Conservation (phyloP, 2,113 vertebrate species). For the Gulo gulo region DNA sequence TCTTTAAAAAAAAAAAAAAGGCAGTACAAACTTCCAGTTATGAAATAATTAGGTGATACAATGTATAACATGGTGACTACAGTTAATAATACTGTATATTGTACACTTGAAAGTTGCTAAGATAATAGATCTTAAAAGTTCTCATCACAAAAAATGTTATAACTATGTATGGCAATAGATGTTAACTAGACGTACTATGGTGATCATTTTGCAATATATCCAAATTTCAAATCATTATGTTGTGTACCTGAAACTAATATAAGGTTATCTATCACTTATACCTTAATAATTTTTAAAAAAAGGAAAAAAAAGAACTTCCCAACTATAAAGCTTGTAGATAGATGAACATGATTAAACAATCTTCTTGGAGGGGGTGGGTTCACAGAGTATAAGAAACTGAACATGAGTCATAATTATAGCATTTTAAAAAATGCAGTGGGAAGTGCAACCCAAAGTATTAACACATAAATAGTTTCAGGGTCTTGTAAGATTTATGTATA, state of each 20-base stretch:
- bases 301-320: not conserved
- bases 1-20: not conserved
- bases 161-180: not conserved
- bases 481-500: not conserved
- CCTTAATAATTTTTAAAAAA: not conserved
- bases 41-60: not conserved
- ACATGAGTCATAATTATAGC: not conserved
- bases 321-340: not conserved
- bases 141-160: not conserved
- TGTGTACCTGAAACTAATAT: not conserved
- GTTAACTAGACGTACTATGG: not conserved
- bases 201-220: not conserved
- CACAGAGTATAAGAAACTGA: not conserved
- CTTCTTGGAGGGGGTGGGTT: not conserved
- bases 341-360: not conserved
- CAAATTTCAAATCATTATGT: not conserved
- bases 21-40: not conserved
- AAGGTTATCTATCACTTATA: not conserved
- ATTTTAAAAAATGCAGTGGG: not conserved
- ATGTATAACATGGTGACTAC: not conserved
- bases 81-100: not conserved
- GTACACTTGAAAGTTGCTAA: not conserved
- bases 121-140: not conserved
- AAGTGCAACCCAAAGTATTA: not conserved
- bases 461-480: not conserved